These are phyloP conservation scores for Octodon degus DNA, from an alignment of 2,113 vertebrate species.

Conservation along the genomic window DNA sequence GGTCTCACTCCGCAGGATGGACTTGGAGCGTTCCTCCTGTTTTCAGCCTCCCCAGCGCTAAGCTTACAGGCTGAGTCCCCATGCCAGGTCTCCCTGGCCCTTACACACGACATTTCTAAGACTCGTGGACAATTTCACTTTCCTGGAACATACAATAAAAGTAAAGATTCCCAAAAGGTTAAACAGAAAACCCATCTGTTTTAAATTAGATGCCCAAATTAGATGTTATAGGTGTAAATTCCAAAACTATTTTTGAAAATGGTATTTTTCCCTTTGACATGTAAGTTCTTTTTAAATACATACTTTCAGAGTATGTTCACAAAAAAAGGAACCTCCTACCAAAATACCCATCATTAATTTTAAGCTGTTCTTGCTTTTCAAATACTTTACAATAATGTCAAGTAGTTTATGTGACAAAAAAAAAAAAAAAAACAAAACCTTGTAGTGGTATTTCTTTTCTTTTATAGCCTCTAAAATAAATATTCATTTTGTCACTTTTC, in stretches of 20 bases:
- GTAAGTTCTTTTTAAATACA: background rate
- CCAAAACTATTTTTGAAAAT: conserved; percentile 27
- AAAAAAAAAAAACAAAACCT: background rate
- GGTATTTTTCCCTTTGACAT: background rate
- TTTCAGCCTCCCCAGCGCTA: too few relatives aligned
- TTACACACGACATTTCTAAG: background rate
- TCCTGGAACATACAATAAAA: background rate
- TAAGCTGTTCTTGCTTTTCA: background rate
- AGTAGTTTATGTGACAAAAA: background rate
- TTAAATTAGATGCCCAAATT: conserved; percentile 26
- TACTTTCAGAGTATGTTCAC: background rate
- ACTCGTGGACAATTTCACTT: background rate
- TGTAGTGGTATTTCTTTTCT: background rate
- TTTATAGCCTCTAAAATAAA: background rate
- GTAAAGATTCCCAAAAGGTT: background rate
- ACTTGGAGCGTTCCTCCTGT: too few relatives aligned
- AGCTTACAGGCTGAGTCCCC: too few relatives aligned
- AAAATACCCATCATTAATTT: conserved; percentile 4
- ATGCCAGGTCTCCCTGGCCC: too few relatives aligned
- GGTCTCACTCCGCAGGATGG: too few relatives aligned
- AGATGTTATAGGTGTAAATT: background rate
- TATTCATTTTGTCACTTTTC: conserved; percentile 64
- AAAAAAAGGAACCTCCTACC: background rate
- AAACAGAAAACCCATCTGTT: conserved; percentile 12
- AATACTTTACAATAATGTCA: background rate